Base-by-base conservation (phyloP, 2,113 vertebrate species). In the Propithecus coquereli region DNA sequence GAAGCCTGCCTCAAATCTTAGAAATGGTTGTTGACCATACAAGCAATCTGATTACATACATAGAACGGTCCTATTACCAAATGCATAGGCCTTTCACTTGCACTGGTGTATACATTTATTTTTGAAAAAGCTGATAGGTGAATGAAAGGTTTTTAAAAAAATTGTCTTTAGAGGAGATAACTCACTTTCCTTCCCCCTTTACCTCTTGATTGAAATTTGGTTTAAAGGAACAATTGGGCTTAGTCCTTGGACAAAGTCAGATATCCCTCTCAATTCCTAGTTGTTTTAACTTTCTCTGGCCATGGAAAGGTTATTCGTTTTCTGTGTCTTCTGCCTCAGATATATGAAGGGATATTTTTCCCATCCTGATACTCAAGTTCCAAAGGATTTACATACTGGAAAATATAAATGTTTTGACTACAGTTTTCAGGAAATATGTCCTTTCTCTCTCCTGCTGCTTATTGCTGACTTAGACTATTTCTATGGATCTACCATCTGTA, bases 1-100 rank as follows among this genome's bases (percentile, higher is more conserved):
- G 96, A 97, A 96, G 82, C 88, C 94, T 76, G 96, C 57, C 73
- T 98, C 77, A 97, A 94, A n/a, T 70, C 50, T 96, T 83, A 97
- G 81, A 96, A 95, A 93, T 96, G n/a, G 54, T 87, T 74, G 82
- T 94, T 91, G 85, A 63, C 45, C 68, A 4, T 25, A 22, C 0
- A 2, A 45, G 27, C 50, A 73, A 85, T 63, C 63, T 25, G 34
- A 30, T 27, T 13, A 59, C 50, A 16, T 47, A 10, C n/a, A 16
- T 23, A 52, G 70, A 45, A 13, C 25, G 34, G 1, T 70, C 43
- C 43, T 17, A 0, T 50, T 59, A 17, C 54, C 61, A 32, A 71
- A 91, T 61, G 17, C 74, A 34, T 65, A 32, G 18, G 37, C 8
- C 47, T 90, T 66, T 87, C 66, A 27, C 54, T 73, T 40, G 1